phyloP scores from a whole-genome alignment of 1,140 invertebrate genomes.

The Xylocopa sonorina region DNA sequence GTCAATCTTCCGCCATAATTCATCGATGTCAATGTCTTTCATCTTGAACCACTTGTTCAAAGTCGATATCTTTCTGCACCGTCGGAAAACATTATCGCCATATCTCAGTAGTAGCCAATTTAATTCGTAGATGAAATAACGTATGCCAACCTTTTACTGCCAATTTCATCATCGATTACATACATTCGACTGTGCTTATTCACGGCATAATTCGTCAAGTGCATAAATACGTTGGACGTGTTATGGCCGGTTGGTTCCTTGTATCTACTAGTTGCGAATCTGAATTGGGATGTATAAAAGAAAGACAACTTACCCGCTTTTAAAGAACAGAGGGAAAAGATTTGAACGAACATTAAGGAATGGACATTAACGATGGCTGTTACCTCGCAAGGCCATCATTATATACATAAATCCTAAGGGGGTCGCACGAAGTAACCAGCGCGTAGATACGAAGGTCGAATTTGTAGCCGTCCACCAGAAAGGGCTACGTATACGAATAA shows the following conservation, averaged over 20 bases:
- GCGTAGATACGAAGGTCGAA: conserved; percentile 98
- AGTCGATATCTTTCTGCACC: conserved; percentile 88
- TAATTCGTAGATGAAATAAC: neutral
- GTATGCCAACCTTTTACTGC: conserved; percentile 88
- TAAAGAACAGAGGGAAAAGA: neutral
- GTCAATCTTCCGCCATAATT: conserved; percentile 92
- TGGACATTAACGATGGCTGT: rapidly evolving
- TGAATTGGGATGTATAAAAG: conserved; percentile 64
- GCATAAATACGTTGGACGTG: conserved; percentile 95
- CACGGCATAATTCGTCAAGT: conserved; percentile 98
- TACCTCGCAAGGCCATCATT: conserved; percentile 96
- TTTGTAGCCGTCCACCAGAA: conserved; percentile 97
- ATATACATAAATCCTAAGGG: conserved; percentile 95
- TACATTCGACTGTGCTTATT: conserved; percentile 95
- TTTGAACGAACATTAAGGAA: neutral
- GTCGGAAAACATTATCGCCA: neutral
- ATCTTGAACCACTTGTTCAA: conserved; percentile 88
- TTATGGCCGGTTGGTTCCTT: conserved; percentile 90
- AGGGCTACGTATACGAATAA: conserved; percentile 83
- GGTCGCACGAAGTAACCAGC: conserved; percentile 96
- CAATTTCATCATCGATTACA: conserved; percentile 88
- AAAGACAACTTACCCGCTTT: neutral
- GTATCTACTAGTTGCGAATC: conserved; percentile 94
- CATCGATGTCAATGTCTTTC: conserved; percentile 88
- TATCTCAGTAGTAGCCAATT: rapidly evolving